Evolutionary conservation across 2,113 vertebrate species (phyloP).

Genomic region (Piaya cayana): DNA sequence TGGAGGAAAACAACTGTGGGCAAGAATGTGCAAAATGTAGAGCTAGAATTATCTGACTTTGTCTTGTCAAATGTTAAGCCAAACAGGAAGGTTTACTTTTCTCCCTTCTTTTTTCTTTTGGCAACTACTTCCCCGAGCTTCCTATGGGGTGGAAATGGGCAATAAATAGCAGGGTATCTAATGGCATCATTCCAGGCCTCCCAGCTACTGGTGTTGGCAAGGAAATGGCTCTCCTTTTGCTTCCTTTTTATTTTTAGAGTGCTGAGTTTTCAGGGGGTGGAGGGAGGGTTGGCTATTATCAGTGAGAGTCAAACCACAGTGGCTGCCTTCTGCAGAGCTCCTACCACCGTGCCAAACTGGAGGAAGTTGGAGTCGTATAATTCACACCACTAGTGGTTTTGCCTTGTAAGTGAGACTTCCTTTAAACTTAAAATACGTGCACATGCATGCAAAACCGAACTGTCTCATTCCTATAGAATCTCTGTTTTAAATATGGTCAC

Average conservation of each 20-base stretch:
- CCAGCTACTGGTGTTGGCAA: constrained; percentile 76
- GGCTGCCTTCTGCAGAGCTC: constrained; percentile 71
- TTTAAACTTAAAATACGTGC: constrained; percentile 44
- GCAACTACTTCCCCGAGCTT: constrained; percentile 73
- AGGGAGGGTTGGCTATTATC: constrained; percentile 83
- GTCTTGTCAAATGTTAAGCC: constrained; percentile 78
- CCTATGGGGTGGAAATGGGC: constrained; percentile 78
- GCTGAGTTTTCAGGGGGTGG: constrained; percentile 74
- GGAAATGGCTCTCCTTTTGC: constrained; percentile 74
- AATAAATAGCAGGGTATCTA: constrained; percentile 84
- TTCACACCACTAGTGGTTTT: constrained; percentile 67
- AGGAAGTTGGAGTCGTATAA: constrained; percentile 69
- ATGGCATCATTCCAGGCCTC: constrained; percentile 75
- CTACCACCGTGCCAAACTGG: constrained; percentile 57
- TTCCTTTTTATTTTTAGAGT: constrained; percentile 79
- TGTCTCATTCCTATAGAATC: not conserved
- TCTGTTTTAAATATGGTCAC: not conserved
- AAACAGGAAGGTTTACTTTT: constrained; percentile 71
- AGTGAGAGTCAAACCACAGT: constrained; percentile 85
- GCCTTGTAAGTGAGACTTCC: constrained; percentile 72
- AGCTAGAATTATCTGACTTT: constrained; percentile 72
- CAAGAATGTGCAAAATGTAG: constrained; percentile 72
- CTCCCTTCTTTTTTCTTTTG: constrained; percentile 51
- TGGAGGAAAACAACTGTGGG: constrained; percentile 58
- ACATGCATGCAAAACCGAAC: not conserved